Conservation (phyloP, 1,140 invertebrate species). For the Danaus melanippus region DNA sequence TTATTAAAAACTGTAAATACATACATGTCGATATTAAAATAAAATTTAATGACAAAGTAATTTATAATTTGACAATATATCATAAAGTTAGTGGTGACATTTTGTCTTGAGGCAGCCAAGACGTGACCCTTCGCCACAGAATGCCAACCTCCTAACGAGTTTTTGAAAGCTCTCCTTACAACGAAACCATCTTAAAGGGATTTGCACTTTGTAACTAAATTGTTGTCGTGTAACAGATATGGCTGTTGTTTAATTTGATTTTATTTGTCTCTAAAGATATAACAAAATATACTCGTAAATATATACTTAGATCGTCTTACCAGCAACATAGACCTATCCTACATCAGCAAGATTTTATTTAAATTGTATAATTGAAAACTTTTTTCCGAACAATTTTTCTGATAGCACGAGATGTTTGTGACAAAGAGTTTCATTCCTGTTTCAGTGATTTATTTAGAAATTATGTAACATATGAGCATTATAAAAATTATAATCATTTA, state of each 20-base stretch:
- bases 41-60: not conserved
- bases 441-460: too few relatives aligned
- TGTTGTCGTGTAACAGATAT: slow-evolving; percentile 31
- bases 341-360: too few relatives aligned
- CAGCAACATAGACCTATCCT: too few relatives aligned
- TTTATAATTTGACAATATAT: slow-evolving; percentile 25
- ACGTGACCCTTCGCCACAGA: slow-evolving; percentile 63
- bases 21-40: too few relatives aligned
- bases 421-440: too few relatives aligned
- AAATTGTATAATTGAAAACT: too few relatives aligned
- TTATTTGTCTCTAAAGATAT: not conserved
- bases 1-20: too few relatives aligned
- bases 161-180: slow-evolving; percentile 55
- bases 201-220: slow-evolving; percentile 63
- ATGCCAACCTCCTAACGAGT: slow-evolving; percentile 62
- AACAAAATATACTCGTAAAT: not conserved
- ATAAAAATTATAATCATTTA: too few relatives aligned
- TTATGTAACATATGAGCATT: too few relatives aligned
- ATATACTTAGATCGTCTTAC: too few relatives aligned
- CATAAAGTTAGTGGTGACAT: slow-evolving; percentile 44
- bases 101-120: slow-evolving; percentile 46
- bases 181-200: slow-evolving; percentile 59
- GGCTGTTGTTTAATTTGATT: not conserved
- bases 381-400: too few relatives aligned
- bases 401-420: too few relatives aligned